phyloP scores from a whole-genome alignment of 2,113 vertebrate genomes.

The western clawed frog (Xenopus tropicalis) region DNA sequence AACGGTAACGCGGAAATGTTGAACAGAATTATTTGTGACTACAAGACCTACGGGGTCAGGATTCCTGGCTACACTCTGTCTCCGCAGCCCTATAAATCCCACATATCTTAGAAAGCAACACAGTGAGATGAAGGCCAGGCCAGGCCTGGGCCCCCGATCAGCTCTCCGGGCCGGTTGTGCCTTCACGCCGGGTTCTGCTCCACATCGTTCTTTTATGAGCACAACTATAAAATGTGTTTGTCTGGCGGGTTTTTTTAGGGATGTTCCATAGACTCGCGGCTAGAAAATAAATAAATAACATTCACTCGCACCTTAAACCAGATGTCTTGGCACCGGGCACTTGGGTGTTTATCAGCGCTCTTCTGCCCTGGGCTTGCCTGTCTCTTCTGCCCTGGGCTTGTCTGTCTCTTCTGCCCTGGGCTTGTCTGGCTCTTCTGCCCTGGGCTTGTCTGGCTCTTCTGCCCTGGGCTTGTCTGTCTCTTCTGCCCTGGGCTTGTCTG shows the following conservation, averaged over 20 bases:
- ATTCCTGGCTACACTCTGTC: not conserved
- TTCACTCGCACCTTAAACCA: not conserved
- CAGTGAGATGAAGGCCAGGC: not conserved
- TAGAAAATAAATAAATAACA: not conserved
- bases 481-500: too few species aligned
- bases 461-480: too few species aligned
- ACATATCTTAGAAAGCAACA: not conserved
- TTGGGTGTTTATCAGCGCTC: not conserved
- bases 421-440: too few species aligned
- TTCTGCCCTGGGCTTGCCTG: not conserved
- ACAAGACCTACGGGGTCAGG: too few species aligned
- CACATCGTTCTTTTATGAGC: not conserved
- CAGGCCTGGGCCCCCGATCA: not conserved
- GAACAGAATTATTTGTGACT: too few species aligned
- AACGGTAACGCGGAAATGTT: too few species aligned
- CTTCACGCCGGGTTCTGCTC: not conserved
- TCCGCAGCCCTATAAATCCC: not conserved
- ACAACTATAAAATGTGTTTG: not conserved
- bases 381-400: too few species aligned
- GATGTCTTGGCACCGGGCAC: slow-evolving; percentile 10
- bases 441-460: too few species aligned
- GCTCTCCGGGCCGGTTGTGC: not conserved
- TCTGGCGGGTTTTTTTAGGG: fast-evolving
- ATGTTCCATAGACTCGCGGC: fast-evolving
- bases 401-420: too few species aligned